Evolutionary conservation across 2,888 invertebrate genomes (phyloP).

Genomic region (Scrobipalpa atriplicella): DNA sequence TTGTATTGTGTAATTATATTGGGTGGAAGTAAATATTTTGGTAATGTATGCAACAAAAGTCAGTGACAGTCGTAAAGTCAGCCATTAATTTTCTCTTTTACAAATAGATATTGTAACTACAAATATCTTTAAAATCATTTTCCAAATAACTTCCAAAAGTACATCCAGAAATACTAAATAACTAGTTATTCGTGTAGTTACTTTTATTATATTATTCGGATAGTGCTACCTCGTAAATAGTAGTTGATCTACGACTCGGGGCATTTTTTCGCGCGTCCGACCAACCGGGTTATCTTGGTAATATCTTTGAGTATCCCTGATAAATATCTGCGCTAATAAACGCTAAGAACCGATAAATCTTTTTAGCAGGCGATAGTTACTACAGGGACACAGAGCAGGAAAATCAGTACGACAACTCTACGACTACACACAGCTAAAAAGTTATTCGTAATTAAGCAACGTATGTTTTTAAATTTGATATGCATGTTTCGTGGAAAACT

Average conservation of each 20-base stretch:
- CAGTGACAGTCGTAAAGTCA: too few species aligned
- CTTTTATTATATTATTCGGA: slow-evolving; percentile 51
- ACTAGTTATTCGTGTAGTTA: too few species aligned
- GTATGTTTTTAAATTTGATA: too few species aligned
- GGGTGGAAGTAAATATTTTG: neutral
- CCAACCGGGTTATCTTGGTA: slow-evolving; percentile 55
- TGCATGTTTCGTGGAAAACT: too few species aligned
- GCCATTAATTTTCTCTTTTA: too few species aligned
- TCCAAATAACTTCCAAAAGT: too few species aligned
- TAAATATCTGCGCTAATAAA: slow-evolving; percentile 79
- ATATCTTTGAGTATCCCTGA: slow-evolving; percentile 73
- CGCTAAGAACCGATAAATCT: slow-evolving; percentile 74
- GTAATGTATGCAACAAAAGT: too few species aligned
- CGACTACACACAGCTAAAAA: too few species aligned
- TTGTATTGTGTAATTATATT: neutral
- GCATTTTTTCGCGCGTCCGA: slow-evolving; percentile 51
- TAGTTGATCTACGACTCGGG: slow-evolving; percentile 51
- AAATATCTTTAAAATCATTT: too few species aligned
- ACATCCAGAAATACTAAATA: too few species aligned
- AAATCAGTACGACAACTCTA: neutral
- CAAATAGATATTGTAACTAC: too few species aligned
- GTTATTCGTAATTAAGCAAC: neutral
- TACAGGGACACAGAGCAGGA: slow-evolving; percentile 36
- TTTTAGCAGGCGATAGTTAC: slow-evolving; percentile 51
- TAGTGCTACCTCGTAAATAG: slow-evolving; percentile 47